These are phyloP conservation scores for Cephus cinctus DNA, from an alignment of 1,140 invertebrate genomes.

Conservation along the genomic window DNA sequence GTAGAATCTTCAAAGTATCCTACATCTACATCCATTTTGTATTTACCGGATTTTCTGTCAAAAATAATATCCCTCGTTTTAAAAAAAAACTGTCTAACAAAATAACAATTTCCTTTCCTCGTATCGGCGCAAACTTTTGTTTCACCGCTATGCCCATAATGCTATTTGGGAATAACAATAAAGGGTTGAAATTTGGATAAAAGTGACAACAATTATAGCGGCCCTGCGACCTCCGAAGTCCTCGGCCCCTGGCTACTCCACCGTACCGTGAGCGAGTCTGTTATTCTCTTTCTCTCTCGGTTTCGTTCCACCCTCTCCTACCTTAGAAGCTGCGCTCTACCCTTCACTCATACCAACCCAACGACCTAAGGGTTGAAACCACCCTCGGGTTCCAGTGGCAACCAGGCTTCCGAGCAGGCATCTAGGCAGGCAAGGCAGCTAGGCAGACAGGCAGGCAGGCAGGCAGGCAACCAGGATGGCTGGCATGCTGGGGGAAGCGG, in stretches of 20 bases:
- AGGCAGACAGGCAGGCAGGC: slow-evolving; percentile 31
- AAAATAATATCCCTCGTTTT: not conserved
- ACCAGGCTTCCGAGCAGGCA: slow-evolving; percentile 33
- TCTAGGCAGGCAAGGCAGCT: slow-evolving; percentile 21
- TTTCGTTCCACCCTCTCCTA: slow-evolving; percentile 32
- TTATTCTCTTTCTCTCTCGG: slow-evolving; percentile 45
- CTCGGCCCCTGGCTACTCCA: slow-evolving; percentile 37
- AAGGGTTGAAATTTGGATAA: slow-evolving; percentile 3
- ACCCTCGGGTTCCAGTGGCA: slow-evolving; percentile 42
- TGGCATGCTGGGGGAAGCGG: slow-evolving; percentile 29
- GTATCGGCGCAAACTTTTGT: not conserved
- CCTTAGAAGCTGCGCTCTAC: slow-evolving; percentile 21
- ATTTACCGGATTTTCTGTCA: not conserved
- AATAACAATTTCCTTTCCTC: not conserved
- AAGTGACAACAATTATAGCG: slow-evolving; percentile 43
- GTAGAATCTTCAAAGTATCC: too few relatives aligned
- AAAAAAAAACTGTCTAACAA: not conserved
- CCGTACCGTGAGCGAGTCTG: slow-evolving; percentile 36
- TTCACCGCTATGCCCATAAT: not conserved
- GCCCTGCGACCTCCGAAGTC: slow-evolving; percentile 46
- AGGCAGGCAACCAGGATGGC: slow-evolving; percentile 21
- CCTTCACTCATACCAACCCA: slow-evolving; percentile 30
- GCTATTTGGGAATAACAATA: too few relatives aligned
- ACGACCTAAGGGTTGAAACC: slow-evolving; percentile 39
- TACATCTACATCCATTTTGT: too few relatives aligned